Conservation (phyloP, 2,797 vertebrate genomes). For the Cheirogaleus major region DNA sequence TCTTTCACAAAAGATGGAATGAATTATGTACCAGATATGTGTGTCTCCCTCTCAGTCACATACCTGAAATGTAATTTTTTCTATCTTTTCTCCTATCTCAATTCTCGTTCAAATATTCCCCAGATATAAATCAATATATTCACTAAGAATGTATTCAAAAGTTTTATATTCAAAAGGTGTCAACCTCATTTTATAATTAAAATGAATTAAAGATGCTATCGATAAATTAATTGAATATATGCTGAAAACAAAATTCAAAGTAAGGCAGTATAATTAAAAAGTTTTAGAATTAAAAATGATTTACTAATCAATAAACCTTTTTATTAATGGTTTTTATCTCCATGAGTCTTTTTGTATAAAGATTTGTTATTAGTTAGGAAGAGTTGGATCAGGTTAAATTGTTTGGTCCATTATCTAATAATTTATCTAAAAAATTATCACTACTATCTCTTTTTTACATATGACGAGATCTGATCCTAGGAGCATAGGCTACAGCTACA, state of each 20-base stretch:
- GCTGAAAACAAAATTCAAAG: not conserved
- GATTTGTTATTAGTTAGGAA: not conserved
- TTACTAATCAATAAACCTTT: not conserved
- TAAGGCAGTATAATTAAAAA: not conserved
- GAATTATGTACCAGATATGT: too few species aligned
- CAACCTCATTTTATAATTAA: slow-evolving; percentile 1
- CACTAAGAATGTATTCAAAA: not conserved
- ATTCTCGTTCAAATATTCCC: not conserved
- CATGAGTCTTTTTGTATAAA: not conserved
- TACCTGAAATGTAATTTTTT: not conserved
- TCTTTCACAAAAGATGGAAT: not conserved
- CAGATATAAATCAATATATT: not conserved
- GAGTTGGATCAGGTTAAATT: not conserved
- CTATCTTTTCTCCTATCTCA: not conserved
- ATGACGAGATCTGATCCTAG: not conserved
- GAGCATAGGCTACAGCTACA: not conserved
- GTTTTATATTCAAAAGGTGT: not conserved
- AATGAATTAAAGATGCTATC: not conserved
- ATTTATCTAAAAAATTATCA: not conserved
- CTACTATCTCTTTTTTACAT: not conserved
- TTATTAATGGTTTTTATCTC: not conserved
- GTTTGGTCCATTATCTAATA: not conserved
- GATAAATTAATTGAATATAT: not conserved
- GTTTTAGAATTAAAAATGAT: not conserved
- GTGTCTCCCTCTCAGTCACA: not conserved